phyloP scores from a whole-genome alignment of 2,113 vertebrate genomes.

The Mus pahari region DNA sequence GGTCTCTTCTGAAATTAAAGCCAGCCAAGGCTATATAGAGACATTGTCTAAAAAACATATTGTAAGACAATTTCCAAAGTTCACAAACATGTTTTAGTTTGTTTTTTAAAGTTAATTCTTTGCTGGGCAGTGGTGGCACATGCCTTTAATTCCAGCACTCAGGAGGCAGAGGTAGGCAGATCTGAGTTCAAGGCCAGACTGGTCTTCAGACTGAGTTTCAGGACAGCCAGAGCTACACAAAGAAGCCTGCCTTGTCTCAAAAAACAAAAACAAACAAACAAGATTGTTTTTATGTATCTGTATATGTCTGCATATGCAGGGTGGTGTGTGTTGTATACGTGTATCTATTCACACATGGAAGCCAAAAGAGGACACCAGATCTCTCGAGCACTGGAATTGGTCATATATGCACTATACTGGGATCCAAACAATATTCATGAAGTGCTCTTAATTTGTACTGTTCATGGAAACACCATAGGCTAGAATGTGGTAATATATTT shows the following conservation, averaged over 20 bases:
- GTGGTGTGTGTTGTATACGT: neutral
- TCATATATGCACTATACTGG: neutral
- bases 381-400: neutral
- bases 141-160: neutral
- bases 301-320: no score
- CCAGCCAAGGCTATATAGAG: neutral
- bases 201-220: neutral
- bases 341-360: neutral
- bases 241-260: neutral
- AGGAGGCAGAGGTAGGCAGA: neutral
- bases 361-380: neutral
- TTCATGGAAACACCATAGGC: neutral
- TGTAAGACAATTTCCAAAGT: neutral
- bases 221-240: neutral
- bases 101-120: neutral
- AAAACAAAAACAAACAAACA: neutral
- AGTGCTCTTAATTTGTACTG: neutral
- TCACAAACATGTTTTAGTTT: neutral
- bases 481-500: neutral
- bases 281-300: neutral
- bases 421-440: neutral
- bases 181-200: neutral
- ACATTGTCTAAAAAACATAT: neutral
- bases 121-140: neutral
- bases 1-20: neutral